phyloP scores from a whole-genome alignment of 2,888 invertebrate genomes.

The Drosophila recens region DNA sequence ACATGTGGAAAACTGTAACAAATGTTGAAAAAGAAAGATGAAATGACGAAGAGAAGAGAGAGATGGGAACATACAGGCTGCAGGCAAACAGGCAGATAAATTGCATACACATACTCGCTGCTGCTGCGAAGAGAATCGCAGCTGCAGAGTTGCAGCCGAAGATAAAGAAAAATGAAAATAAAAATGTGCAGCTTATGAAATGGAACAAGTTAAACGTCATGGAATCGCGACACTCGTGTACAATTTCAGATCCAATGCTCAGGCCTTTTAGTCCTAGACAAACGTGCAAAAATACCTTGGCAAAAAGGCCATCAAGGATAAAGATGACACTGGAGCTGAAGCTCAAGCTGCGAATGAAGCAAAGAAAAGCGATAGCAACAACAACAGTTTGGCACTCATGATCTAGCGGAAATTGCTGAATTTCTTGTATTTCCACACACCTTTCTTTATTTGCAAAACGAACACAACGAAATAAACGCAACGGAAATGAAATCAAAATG shows the following conservation, averaged over 20 bases:
- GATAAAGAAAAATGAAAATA: constrained; percentile 61
- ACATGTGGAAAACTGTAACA: constrained; percentile 68
- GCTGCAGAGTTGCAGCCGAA: constrained; percentile 13
- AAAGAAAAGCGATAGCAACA: constrained; percentile 7
- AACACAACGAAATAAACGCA: constrained; percentile 37
- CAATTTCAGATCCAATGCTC: constrained; percentile 11
- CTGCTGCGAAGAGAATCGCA: constrained; percentile 26
- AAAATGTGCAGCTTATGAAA: constrained; percentile 70
- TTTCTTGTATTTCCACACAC: constrained; percentile 48
- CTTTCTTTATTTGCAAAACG: constrained; percentile 37
- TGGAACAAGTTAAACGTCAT: constrained; percentile 58
- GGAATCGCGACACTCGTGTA: constrained; percentile 24
- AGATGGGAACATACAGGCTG: constrained; percentile 1
- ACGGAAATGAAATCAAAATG: constrained; percentile 73
- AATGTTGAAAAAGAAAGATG: constrained; percentile 34
- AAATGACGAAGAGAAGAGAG: not conserved
- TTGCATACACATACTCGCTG: constrained; percentile 35
- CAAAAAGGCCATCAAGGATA: constrained; percentile 34
- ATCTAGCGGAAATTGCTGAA: constrained; percentile 70
- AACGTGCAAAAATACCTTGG: constrained; percentile 37
- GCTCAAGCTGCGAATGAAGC: not conserved
- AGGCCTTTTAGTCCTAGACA: constrained; percentile 37
- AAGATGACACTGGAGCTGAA: not conserved
- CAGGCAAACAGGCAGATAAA: constrained; percentile 33
- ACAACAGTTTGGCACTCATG: constrained; percentile 37